A percentile compares a stretch with the other conserved stretches of the same genome.
Conservation (phyloP, 1,140 invertebrate species). For the Halictus rubicundus region DNA sequence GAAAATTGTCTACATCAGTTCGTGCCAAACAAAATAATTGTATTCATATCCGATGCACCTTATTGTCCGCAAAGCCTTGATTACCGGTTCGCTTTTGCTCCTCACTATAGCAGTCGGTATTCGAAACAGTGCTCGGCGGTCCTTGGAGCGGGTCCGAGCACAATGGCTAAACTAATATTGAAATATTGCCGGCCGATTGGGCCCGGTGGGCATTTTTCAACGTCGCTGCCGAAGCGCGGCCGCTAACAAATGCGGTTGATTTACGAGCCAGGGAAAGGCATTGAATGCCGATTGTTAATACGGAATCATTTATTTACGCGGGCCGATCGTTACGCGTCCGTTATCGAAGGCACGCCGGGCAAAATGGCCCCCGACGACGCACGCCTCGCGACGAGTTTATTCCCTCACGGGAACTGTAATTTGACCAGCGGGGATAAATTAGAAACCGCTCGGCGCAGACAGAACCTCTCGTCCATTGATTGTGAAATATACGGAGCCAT, state of each 20-base stretch:
- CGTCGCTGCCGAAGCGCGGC: slow-evolving; percentile 69
- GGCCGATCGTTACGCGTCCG: slow-evolving; percentile 54
- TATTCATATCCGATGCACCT: no score
- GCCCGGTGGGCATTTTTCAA: slow-evolving; percentile 67
- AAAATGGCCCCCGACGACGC: no score
- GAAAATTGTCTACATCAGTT: no score
- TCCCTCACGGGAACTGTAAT: slow-evolving; percentile 45
- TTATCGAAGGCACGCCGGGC: neutral
- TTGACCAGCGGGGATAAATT: slow-evolving; percentile 54
- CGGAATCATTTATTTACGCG: slow-evolving; percentile 72
- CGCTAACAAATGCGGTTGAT: slow-evolving; percentile 72
- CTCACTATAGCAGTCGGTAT: no score
- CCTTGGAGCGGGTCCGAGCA: slow-evolving; percentile 27
- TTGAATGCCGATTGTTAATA: slow-evolving; percentile 73
- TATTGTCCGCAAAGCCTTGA: no score
- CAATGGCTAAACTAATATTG: slow-evolving; percentile 76
- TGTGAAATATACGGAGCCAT: slow-evolving; percentile 38
- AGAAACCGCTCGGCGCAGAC: slow-evolving; percentile 18
- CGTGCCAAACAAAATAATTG: no score
- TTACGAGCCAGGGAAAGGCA: slow-evolving; percentile 52
- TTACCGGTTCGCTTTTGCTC: no score
- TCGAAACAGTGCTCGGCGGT: neutral
- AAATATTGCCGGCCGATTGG: slow-evolving; percentile 76
- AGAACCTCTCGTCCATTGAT: slow-evolving; percentile 45
- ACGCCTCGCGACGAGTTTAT: slow-evolving; percentile 52